A percentile compares a stretch with the other conserved stretches of the same genome.
These are phyloP conservation scores for Daktulosphaira vitifoliae DNA, from an alignment of 1,140 invertebrate species.

Conservation along the genomic window DNA sequence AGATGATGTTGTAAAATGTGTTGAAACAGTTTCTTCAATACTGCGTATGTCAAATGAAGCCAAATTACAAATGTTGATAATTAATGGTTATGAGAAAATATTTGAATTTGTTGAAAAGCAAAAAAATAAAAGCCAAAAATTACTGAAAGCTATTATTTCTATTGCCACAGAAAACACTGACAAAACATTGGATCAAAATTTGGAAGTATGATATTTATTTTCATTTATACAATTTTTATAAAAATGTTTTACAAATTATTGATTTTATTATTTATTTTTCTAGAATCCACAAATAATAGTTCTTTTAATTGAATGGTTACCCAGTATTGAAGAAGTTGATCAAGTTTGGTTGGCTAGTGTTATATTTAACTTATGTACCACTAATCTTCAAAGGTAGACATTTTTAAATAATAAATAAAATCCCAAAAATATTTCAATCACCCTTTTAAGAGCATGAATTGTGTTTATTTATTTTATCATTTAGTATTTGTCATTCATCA, in stretches of 20 bases:
- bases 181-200: slow-evolving; percentile 25
- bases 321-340: slow-evolving; percentile 26
- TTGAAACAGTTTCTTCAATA: slow-evolving; percentile 39
- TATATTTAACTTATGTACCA: slow-evolving; percentile 33
- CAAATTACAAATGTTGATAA: slow-evolving; percentile 34
- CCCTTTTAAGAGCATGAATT: background rate
- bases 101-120: slow-evolving; percentile 42
- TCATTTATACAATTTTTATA: background rate
- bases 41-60: slow-evolving; percentile 24
- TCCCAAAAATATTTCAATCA: background rate
- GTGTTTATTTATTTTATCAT: slow-evolving; percentile 34
- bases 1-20: slow-evolving; percentile 39
- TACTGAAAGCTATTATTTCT: slow-evolving; percentile 44
- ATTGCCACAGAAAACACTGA: slow-evolving; percentile 44
- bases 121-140: slow-evolving; percentile 39
- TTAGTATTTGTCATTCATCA: slow-evolving; percentile 45
- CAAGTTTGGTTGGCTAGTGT: slow-evolving; percentile 34
- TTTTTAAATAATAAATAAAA: no score
- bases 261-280: background rate
- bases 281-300: slow-evolving; percentile 33
- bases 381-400: slow-evolving; percentile 34
- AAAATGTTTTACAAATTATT: background rate
- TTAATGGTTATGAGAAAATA: slow-evolving; percentile 40
- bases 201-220: slow-evolving; percentile 33
- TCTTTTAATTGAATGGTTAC: slow-evolving; percentile 30